These are phyloP conservation scores for Cistogaster globosa DNA, from an alignment of 2,888 invertebrate genomes.

Conservation along the genomic window DNA sequence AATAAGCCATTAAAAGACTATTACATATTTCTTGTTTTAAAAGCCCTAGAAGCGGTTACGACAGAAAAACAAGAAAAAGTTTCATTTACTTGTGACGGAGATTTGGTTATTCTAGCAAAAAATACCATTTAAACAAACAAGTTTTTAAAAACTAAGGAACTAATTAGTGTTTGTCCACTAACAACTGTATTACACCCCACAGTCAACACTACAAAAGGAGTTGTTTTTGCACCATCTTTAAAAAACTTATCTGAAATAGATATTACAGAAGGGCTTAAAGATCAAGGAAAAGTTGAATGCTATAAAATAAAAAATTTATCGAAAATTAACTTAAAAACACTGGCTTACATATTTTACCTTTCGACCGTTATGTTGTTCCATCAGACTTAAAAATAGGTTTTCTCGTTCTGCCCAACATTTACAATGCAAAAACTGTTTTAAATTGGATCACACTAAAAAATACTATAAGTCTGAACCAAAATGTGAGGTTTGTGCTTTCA, in stretches of 20 bases:
- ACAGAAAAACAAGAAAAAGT: too few relatives aligned
- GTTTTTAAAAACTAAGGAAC: slow-evolving; percentile 18
- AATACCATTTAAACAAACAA: slow-evolving; percentile 4
- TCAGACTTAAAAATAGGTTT: too few relatives aligned
- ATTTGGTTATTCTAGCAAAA: slow-evolving; percentile 9
- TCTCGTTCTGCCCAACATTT: neutral
- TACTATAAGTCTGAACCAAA: slow-evolving; percentile 25
- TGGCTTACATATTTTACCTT: too few relatives aligned
- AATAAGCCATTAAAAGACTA: too few relatives aligned
- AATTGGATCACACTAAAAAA: slow-evolving; percentile 54
- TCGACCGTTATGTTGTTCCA: too few relatives aligned
- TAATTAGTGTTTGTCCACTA: slow-evolving; percentile 14
- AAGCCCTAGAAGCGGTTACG: too few relatives aligned
- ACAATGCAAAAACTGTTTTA: slow-evolving; percentile 39
- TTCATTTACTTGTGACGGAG: slow-evolving; percentile 24
- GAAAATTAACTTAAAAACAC: too few relatives aligned
- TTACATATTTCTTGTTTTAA: too few relatives aligned
- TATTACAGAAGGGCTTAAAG: too few relatives aligned
- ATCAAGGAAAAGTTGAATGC: too few relatives aligned
- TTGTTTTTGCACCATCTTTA: slow-evolving; percentile 14
- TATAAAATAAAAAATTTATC: too few relatives aligned
- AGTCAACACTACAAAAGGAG: slow-evolving; percentile 14
- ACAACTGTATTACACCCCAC: slow-evolving; percentile 12
- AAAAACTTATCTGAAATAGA: neutral
- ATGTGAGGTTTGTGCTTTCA: slow-evolving; percentile 33